phyloP scores from a whole-genome alignment of 2,113 vertebrate genomes.

The Vulpes ferrilata region DNA sequence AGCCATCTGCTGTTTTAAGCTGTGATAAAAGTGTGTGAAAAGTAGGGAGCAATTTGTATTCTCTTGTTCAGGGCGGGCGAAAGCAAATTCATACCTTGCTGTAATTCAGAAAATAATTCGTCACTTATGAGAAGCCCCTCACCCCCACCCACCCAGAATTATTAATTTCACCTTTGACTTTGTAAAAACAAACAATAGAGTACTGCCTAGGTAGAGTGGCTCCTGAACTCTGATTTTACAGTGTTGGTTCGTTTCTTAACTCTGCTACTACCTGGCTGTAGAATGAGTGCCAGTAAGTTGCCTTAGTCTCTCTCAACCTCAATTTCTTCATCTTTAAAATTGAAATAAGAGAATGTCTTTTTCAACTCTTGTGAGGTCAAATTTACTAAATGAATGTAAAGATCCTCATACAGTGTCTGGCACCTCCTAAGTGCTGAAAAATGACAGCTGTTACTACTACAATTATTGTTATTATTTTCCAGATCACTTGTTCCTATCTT shows the following conservation, averaged over 20 bases:
- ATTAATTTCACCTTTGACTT: neutral
- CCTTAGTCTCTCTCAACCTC: neutral
- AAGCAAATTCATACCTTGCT: neutral
- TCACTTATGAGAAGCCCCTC: neutral
- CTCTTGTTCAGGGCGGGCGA: neutral
- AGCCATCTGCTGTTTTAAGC: conserved; percentile 98
- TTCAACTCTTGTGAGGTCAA: neutral
- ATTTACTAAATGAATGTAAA: neutral
- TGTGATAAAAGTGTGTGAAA: conserved; percentile 89
- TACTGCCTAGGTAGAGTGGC: neutral
- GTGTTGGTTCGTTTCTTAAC: neutral
- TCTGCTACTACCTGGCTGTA: neutral
- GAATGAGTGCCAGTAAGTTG: neutral
- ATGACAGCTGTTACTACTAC: neutral
- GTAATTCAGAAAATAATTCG: conserved; percentile 6
- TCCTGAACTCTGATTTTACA: neutral
- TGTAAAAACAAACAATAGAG: neutral
- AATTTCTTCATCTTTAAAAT: neutral
- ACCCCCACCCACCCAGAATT: neutral
- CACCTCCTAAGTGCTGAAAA: neutral
- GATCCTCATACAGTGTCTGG: neutral
- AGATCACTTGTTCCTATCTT: neutral
- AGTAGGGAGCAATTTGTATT: conserved; percentile 48
- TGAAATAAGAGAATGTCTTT: neutral
- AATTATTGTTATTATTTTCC: neutral